These are phyloP conservation scores for Drosophila arawakana DNA, from an alignment of 1,140 invertebrate genomes.

Conservation along the genomic window DNA sequence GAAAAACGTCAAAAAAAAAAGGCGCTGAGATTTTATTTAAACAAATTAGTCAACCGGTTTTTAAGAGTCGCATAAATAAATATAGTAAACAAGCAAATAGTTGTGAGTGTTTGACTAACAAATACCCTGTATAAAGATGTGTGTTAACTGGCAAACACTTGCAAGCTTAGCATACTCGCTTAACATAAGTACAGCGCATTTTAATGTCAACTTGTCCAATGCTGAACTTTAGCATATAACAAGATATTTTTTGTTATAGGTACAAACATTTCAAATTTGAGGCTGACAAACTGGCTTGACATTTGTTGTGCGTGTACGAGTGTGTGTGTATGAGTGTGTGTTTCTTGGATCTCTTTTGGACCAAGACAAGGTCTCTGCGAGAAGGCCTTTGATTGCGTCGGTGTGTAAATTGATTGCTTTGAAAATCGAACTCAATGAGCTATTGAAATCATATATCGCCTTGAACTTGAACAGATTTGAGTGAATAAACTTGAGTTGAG, in stretches of 20 bases:
- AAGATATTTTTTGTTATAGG: constrained; percentile 24
- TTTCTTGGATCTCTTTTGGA: constrained; percentile 10
- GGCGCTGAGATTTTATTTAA: constrained; percentile 56
- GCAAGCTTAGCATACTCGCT: not conserved
- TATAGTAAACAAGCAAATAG: constrained; percentile 22
- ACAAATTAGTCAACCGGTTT: constrained; percentile 68
- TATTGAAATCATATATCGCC: constrained; percentile 19
- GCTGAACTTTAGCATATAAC: constrained; percentile 76
- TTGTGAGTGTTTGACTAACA: not conserved
- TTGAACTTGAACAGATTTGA: constrained; percentile 41
- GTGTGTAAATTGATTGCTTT: constrained; percentile 33
- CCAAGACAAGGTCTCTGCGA: constrained; percentile 58
- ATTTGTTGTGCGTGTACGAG: constrained; percentile 24
- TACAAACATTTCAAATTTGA: constrained; percentile 24
- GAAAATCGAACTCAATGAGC: constrained; percentile 15
- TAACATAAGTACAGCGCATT: not conserved
- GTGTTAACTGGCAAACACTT: too few relatives aligned
- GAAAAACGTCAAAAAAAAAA: constrained; percentile 35
- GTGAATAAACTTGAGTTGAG: constrained; percentile 6
- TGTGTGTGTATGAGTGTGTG: not conserved
- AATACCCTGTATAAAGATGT: not conserved
- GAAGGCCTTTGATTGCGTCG: constrained; percentile 35
- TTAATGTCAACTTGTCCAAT: constrained; percentile 45
- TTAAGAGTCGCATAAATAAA: constrained; percentile 50
- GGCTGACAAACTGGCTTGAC: constrained; percentile 42